phyloP scores from a whole-genome alignment of 2,797 vertebrate species.

The Dallia pectoralis region DNA sequence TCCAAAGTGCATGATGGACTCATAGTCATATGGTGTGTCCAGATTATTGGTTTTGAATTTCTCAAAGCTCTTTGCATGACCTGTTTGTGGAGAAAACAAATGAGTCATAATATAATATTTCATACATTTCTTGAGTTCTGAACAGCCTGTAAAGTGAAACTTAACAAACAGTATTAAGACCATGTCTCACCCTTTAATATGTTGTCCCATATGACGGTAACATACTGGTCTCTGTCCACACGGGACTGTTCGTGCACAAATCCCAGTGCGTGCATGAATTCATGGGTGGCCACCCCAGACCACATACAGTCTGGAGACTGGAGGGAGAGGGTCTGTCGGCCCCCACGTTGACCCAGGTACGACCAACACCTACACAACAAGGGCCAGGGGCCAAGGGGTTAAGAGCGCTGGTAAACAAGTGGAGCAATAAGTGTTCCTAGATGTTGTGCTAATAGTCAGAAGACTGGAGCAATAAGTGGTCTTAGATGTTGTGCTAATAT shows the following conservation, averaged over 20 bases:
- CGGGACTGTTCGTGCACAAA: constrained; percentile 89
- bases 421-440: too few species aligned
- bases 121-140: background rate
- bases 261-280: constrained; percentile 85
- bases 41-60: constrained; percentile 81
- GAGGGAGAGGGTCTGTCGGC: constrained; percentile 80
- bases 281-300: constrained; percentile 82
- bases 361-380: constrained; percentile 77
- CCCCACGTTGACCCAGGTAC: constrained; percentile 81
- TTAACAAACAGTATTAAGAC: background rate
- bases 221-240: constrained; percentile 83
- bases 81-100: constrained; percentile 50
- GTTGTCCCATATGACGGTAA: constrained; percentile 87
- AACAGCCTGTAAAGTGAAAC: background rate
- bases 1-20: constrained; percentile 89
- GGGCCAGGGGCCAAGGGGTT: too few species aligned
- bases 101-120: background rate
- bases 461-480: too few species aligned
- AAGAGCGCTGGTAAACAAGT: too few species aligned
- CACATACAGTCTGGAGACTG: constrained; percentile 77
- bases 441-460: too few species aligned
- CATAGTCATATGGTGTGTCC: constrained; percentile 82
- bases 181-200: constrained; percentile 79
- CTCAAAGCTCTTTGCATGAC: constrained; percentile 80
- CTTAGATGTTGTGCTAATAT: too few species aligned